Conservation (phyloP, 2,113 vertebrate genomes). For the Muscicapa adusta region DNA sequence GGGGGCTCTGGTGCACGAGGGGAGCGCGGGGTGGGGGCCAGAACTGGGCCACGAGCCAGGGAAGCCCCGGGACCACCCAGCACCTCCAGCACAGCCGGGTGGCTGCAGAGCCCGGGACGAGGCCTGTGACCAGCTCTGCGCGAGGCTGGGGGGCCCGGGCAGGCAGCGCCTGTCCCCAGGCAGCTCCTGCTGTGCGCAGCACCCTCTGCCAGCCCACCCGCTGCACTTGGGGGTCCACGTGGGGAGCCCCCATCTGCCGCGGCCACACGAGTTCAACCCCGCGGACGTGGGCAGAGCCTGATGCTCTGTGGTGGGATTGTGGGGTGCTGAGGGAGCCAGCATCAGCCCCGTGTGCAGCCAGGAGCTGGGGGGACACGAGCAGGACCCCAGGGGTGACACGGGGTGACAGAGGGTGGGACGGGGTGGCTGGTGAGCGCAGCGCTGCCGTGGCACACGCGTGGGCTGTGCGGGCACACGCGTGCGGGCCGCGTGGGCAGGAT, state of each 20-base stretch:
- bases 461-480: not conserved
- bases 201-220: not conserved
- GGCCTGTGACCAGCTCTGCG: not conserved
- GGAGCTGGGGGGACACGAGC: not conserved
- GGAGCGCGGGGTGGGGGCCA: rapidly evolving
- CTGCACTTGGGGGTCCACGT: not conserved
- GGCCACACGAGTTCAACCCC: not conserved
- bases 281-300: not conserved
- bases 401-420: rapidly evolving
- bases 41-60: not conserved
- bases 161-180: not conserved
- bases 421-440: rapidly evolving
- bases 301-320: rapidly evolving
- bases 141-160: not conserved
- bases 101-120: not conserved
- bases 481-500: not conserved
- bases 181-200: not conserved
- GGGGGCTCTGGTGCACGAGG: not conserved
- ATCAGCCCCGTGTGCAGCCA: not conserved
- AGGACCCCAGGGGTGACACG: not conserved
- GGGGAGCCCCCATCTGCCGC: not conserved
- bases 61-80: not conserved
- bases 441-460: not conserved
- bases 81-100: rapidly evolving
- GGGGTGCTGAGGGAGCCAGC: not conserved